These are phyloP conservation scores for Vultur gryphus DNA, from an alignment of 2,797 vertebrate genomes.

Conservation along the genomic window DNA sequence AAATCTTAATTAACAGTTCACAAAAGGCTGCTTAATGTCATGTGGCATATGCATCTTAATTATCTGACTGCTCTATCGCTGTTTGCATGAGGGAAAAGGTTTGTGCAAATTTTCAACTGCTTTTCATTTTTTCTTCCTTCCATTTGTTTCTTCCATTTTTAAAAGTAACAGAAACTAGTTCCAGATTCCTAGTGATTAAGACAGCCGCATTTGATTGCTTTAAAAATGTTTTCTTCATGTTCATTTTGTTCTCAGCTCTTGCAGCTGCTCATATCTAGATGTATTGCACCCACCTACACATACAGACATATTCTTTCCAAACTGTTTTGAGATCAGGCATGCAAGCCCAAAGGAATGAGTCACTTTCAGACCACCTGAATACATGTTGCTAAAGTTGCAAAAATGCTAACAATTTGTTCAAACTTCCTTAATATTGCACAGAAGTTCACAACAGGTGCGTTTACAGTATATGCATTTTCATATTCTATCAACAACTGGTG, in stretches of 20 bases:
- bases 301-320: not conserved
- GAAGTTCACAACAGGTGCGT: not conserved
- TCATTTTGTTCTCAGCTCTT: not conserved
- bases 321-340: not conserved
- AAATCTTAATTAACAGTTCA: conserved; percentile 72
- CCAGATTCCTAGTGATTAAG: not conserved
- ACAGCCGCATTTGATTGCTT: not conserved
- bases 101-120: not conserved
- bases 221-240: not conserved
- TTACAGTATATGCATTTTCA: not conserved
- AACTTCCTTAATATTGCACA: not conserved
- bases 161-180: not conserved
- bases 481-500: not conserved
- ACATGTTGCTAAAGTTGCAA: not conserved
- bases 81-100: not conserved
- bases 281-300: not conserved
- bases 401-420: not conserved
- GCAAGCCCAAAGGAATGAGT: not conserved
- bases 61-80: not conserved
- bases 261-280: not conserved
- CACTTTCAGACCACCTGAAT: not conserved
- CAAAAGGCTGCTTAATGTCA: conserved; percentile 64
- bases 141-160: not conserved
- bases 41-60: conserved; percentile 49
- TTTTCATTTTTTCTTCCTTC: not conserved